Base-by-base conservation (phyloP, 2,888 invertebrate species). In the Pteria penguin region DNA sequence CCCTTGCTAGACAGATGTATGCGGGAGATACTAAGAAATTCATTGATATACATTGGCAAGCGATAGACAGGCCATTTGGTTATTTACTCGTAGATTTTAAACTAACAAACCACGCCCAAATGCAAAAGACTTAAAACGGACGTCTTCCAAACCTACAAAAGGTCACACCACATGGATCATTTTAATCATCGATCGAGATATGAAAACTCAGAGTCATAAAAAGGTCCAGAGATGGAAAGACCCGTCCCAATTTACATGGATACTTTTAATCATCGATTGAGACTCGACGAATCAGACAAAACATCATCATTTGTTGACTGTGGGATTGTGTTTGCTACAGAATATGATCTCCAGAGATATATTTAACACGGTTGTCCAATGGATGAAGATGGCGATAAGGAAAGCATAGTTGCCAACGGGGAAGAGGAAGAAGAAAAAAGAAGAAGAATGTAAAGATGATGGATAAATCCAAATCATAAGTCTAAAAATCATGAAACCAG, bases 51-150 rank as follows among this genome's bases (percentile, higher is more conserved):
- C n/a, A 27, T 32, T 32, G 22, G 18, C 27, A 65, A 65, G 65
- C 65, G 26, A 24, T 45, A 22, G 27, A 27, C 27, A 18, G 8
- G 8, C 45, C 65, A n/a, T 65, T 31, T 18, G 45, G 65, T 45
- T 14, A 27, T 18, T 26, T 65, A 36, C 24, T 65, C 24, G 27
- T 65, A 22, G 65, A 65, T 65, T 24, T 65, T 26, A 65, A 65
- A 36, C 45, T n/a, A n/a, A n/a, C n/a, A 65, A 45, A 65, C 36
- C 14, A 65, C 65, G 2, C 36, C 65, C n/a, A 45, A 65, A 65
- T 33, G 26, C 24, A 60, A 27, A 60, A 5, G 36, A 24, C 32
- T 65, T 65, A 36, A 65, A 32, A 36, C 36, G 45, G 65, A 65
- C 52, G 52, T 65, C 29, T 65, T 45, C 52, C 18, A 29, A 65